Conservation (phyloP, 2,113 vertebrate species). For the Jacana jacana region DNA sequence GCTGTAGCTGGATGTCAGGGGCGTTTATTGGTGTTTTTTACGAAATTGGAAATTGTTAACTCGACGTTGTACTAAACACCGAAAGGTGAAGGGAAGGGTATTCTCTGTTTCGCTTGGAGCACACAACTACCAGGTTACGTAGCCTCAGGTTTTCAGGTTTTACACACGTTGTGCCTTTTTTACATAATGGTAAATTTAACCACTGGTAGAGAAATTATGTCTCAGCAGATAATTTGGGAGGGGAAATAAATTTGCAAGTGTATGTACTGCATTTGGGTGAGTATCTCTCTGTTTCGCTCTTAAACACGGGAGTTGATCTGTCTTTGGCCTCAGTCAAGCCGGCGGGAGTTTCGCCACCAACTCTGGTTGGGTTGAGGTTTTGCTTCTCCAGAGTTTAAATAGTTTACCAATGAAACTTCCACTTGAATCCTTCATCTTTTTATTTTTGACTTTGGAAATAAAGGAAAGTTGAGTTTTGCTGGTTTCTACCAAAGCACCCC, state of each 20-base stretch:
- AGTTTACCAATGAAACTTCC: not conserved
- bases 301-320: not conserved
- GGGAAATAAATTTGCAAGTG: not conserved
- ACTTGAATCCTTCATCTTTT: not conserved
- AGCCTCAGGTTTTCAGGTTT: not conserved
- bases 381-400: not conserved
- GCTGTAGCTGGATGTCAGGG: not conserved
- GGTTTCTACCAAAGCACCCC: not conserved
- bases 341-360: not conserved
- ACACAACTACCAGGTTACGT: not conserved
- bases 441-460: not conserved
- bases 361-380: not conserved
- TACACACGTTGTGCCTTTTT: not conserved
- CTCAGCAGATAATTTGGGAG: not conserved
- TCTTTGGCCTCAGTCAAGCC: not conserved
- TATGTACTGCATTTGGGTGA: not conserved
- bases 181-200: not conserved
- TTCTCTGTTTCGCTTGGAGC: not conserved
- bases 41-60: not conserved
- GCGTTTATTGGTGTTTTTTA: not conserved
- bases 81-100: not conserved
- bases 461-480: not conserved
- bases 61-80: not conserved
- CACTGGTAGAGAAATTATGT: not conserved
- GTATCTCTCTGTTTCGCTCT: not conserved